These are phyloP conservation scores for Delphinus delphis DNA, from an alignment of 2,113 vertebrate genomes.

Conservation along the genomic window DNA sequence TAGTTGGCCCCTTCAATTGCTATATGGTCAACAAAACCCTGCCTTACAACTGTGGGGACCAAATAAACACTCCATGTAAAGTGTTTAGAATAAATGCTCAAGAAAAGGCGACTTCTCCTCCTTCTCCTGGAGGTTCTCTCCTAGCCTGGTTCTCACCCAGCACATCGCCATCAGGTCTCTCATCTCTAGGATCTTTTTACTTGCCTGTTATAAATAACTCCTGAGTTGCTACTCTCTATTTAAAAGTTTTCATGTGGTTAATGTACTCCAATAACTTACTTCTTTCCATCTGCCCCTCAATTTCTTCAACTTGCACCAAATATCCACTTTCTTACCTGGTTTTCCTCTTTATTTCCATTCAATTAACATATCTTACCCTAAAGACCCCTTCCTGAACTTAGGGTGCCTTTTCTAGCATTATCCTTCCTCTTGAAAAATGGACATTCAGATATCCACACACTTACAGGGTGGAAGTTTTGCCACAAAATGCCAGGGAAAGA, in stretches of 20 bases:
- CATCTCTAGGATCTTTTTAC: not conserved
- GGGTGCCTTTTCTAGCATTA: not conserved
- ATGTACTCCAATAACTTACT: not conserved
- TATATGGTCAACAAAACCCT: not conserved
- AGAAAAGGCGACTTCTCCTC: not conserved
- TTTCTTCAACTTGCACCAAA: not conserved
- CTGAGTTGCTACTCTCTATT: not conserved
- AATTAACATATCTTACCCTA: not conserved
- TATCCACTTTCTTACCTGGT: not conserved
- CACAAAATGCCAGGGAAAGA: not conserved
- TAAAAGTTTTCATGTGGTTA: not conserved
- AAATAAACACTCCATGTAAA: not conserved
- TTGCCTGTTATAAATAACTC: not conserved
- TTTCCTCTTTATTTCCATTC: not conserved
- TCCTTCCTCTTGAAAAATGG: not conserved
- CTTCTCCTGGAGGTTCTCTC: not conserved
- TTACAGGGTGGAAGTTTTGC: not conserved
- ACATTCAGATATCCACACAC: not conserved
- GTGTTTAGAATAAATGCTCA: not conserved
- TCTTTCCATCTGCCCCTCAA: not conserved
- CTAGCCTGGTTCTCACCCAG: not conserved
- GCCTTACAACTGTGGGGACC: not conserved
- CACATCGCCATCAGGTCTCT: not conserved
- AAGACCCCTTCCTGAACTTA: not conserved
- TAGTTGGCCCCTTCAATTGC: not conserved